Conservation (phyloP, 1,140 invertebrate species). For the Drosophila baimaii region DNA sequence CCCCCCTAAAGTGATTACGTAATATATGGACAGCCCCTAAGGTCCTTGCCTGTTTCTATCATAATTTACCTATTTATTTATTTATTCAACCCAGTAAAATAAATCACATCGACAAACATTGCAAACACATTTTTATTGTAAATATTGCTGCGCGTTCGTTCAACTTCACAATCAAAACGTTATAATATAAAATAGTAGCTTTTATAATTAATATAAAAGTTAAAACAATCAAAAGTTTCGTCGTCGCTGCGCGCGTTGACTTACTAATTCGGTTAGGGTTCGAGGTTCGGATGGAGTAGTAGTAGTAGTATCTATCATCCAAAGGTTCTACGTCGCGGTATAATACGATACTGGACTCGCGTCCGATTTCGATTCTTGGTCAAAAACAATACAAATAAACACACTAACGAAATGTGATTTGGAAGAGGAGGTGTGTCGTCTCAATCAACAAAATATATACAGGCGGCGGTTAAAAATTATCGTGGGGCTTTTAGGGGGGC, state of each 20-base stretch:
- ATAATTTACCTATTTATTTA: background rate
- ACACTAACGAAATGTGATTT: slow-evolving; percentile 8
- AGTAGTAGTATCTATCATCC: slow-evolving; percentile 8
- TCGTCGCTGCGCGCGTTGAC: slow-evolving; percentile 23
- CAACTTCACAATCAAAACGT: slow-evolving; percentile 36
- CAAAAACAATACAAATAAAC: slow-evolving; percentile 16
- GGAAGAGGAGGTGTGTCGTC: background rate
- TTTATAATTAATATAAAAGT: slow-evolving; percentile 44
- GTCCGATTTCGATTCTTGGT: slow-evolving; percentile 5
- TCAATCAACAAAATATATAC: slow-evolving; percentile 35
- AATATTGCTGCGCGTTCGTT: slow-evolving; percentile 43
- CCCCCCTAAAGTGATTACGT: too few relatives aligned
- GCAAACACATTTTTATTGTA: slow-evolving; percentile 59
- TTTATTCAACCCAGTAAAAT: background rate
- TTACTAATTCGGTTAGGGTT: background rate
- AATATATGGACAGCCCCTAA: too few relatives aligned
- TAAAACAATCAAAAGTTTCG: slow-evolving; percentile 39
- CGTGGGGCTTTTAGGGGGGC: slow-evolving; percentile 47
- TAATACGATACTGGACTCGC: slow-evolving; percentile 13
- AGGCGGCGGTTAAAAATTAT: slow-evolving; percentile 30
- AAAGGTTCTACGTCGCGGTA: background rate
- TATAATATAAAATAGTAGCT: slow-evolving; percentile 29
- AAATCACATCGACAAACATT: slow-evolving; percentile 21
- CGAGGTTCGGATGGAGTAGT: background rate
- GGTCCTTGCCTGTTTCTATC: too few relatives aligned